Evolutionary conservation across 2,797 vertebrate genomes (phyloP).

Genomic region (Euthynnus affinis): DNA sequence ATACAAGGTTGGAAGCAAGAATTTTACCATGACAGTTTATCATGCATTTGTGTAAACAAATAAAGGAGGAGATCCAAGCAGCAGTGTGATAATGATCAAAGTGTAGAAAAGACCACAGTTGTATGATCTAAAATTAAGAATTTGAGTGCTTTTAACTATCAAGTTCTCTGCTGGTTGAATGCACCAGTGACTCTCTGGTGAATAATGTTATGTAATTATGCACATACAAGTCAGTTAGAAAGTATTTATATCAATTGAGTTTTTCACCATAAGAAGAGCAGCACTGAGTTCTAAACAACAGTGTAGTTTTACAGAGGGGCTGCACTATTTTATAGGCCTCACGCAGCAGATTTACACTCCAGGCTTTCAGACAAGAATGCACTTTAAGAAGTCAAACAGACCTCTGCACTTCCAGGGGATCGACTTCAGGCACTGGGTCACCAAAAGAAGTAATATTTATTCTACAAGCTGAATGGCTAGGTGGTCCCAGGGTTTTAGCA

Average conservation of each 20-base stretch:
- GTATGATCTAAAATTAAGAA: neutral
- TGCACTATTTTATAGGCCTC: conserved; percentile 75
- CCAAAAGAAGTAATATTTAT: conserved; percentile 89
- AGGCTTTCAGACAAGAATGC: conserved; percentile 88
- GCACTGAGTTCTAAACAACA: conserved; percentile 61
- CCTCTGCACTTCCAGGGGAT: conserved; percentile 72
- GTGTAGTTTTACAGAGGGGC: conserved; percentile 69
- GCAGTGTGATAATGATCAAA: conserved; percentile 12
- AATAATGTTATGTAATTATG: conserved; percentile 53
- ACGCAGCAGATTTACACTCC: conserved; percentile 80
- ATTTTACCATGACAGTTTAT: conserved; percentile 33
- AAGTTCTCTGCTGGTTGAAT: conserved; percentile 10
- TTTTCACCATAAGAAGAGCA: conserved; percentile 59
- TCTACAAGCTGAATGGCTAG: conserved; percentile 76
- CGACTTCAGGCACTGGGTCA: conserved; percentile 82
- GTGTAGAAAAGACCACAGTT: neutral
- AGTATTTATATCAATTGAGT: conserved; percentile 62
- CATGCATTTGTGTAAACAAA: conserved; percentile 34
- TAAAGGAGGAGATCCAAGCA: neutral
- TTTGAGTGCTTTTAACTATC: neutral
- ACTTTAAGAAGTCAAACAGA: conserved; percentile 86
- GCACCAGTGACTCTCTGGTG: conserved; percentile 15
- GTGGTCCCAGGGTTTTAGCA: conserved; percentile 80
- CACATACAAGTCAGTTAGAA: conserved; percentile 35
- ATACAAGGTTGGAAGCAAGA: conserved; percentile 91